Conservation (phyloP, 2,113 vertebrate species). For the Festucalex cinctus region DNA sequence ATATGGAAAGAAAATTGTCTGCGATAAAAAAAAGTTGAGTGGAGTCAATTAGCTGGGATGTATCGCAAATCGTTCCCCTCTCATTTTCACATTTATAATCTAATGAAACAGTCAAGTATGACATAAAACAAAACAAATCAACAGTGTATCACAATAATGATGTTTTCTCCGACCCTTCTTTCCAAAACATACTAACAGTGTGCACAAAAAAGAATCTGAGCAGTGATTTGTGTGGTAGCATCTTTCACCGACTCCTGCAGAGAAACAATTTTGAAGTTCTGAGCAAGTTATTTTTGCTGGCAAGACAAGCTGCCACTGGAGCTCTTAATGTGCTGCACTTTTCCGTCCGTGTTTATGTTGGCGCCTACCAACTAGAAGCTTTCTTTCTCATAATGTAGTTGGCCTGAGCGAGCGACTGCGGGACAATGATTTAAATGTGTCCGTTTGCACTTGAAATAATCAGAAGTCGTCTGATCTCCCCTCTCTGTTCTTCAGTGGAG, state of each 20-base stretch:
- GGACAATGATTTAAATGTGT: constrained; percentile 13
- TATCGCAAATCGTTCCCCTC: too few species aligned
- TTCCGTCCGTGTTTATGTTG: constrained; percentile 45
- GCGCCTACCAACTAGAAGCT: constrained; percentile 28
- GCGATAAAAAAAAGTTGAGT: too few species aligned
- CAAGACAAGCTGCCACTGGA: constrained; percentile 58
- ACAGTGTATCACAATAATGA: too few species aligned
- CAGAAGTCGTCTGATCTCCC: constrained; percentile 8
- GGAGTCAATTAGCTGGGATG: too few species aligned
- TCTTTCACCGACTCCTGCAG: constrained; percentile 1
- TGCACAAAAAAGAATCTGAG: constrained; percentile 2
- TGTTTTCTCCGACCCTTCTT: too few species aligned
- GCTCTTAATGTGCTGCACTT: constrained; percentile 28
- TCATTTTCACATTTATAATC: too few species aligned
- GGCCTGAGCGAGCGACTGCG: constrained; percentile 22
- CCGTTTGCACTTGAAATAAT: not conserved
- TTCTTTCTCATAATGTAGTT: constrained; percentile 26
- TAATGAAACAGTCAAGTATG: too few species aligned
- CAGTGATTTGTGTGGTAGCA: not conserved
- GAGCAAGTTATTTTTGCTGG: constrained; percentile 29
- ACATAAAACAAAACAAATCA: too few species aligned
- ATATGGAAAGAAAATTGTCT: too few species aligned
- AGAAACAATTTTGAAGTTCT: constrained; percentile 5
- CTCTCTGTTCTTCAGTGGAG: not conserved
- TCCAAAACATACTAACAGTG: not conserved